Percentiles rank a stretch among this genome's conserved stretches.
These are phyloP conservation scores for Mobula hypostoma DNA, from an alignment of 2,113 vertebrate genomes.

Conservation along the genomic window DNA sequence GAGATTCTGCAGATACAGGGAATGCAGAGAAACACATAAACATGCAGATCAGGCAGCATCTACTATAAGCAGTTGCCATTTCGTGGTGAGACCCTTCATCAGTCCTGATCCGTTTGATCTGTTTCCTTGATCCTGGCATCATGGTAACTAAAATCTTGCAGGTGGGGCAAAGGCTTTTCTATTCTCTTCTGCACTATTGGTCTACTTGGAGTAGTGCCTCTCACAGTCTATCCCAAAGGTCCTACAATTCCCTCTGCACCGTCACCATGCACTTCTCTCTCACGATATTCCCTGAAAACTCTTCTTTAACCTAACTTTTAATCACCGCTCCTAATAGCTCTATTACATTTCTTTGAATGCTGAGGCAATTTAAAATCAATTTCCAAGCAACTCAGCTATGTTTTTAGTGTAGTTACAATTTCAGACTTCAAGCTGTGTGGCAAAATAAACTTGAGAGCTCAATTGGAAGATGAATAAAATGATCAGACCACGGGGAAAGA, in stretches of 20 bases:
- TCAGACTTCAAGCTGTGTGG: background rate
- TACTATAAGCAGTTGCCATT: too few relatives aligned
- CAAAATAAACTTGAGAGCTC: background rate
- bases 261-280: background rate
- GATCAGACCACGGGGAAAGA: background rate
- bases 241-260: background rate
- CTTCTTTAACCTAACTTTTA: background rate
- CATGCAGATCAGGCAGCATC: too few relatives aligned
- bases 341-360: background rate
- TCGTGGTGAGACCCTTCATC: too few relatives aligned
- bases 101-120: background rate
- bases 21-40: too few relatives aligned
- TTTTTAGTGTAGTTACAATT: constrained; percentile 7
- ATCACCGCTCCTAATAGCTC: background rate
- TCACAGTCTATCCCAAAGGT: background rate
- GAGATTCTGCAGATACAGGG: too few relatives aligned
- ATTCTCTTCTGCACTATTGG: background rate
- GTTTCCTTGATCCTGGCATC: background rate
- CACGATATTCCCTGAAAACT: background rate
- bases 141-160: background rate
- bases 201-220: background rate
- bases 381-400: background rate
- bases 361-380: background rate
- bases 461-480: background rate
- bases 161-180: background rate